Base-by-base conservation (phyloP, 2,113 vertebrate species). In the Setophaga coronata region DNA sequence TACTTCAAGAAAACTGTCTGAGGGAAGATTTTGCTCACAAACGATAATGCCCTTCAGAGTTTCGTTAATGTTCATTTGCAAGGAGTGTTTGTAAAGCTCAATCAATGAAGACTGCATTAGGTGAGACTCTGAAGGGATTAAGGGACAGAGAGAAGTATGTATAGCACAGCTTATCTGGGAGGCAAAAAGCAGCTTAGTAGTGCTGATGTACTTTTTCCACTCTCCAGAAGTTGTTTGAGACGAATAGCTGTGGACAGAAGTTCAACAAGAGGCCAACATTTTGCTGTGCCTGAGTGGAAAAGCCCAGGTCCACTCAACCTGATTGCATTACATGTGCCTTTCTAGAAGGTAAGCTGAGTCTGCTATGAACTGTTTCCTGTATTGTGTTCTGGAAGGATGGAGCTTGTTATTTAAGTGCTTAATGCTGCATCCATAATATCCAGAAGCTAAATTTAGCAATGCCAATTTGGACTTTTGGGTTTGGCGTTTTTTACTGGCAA, bases 21-120 rank as follows among this genome's bases (percentile, higher is more conserved):
- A 48, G 24, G 12, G 29, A 43, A 65, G 8, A 10, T 19, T 16
- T 83, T 50, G n/a, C 31, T 93, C 43, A 67, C 18, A 89, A 51
- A 51, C 0, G 0, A 6, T 47, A 72, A 36, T 23, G 18, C 2
- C 13, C 26, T 64, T 71, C 24, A 20, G 25, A 51, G 23, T 69
- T 87, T 69, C 40, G 21, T 24, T 71, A 47, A 29, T 36, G 40
- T 69, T 89, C 19, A 26, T 70, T 87, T 61, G 18, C 25, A 81
- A 86, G 64, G n/a, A 74, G 21, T 14, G 31, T 82, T 74, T 31
- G 21, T n/a, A 34, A 76, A 93, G 18, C 72, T 43, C 71, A 80
- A 2, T 71, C 57, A 67, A 13, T 0, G 3, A 61, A 58, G 43
- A 56, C 58, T 80, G 53, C 15, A 10, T 80, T 76, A 66, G n/a